phyloP scores from a whole-genome alignment of 2,888 invertebrate genomes.

The Dysmachus trigonus region DNA sequence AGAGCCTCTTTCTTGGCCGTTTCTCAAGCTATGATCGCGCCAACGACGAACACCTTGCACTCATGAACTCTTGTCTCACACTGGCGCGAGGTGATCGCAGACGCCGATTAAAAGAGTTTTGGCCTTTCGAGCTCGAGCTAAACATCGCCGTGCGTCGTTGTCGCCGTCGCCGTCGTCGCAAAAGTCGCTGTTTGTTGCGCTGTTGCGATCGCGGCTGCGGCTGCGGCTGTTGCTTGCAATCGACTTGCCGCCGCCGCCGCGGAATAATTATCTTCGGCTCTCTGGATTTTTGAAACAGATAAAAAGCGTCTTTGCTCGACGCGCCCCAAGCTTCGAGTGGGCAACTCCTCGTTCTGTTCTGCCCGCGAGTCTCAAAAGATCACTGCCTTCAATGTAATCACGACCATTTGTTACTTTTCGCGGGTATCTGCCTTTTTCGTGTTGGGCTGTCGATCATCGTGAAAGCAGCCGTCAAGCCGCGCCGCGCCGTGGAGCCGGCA shows the following conservation, averaged over 20 bases:
- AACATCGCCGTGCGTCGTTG: background rate
- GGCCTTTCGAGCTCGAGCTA: constrained; percentile 19
- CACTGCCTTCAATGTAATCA: constrained; percentile 12
- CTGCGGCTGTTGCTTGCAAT: background rate
- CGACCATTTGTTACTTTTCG: constrained; percentile 30
- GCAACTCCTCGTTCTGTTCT: background rate
- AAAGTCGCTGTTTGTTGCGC: background rate
- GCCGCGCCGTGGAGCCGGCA: background rate
- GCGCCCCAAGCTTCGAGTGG: background rate
- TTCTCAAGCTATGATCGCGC: background rate
- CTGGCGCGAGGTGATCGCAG: constrained; percentile 43
- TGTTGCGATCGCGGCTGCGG: background rate
- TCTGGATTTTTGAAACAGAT: constrained; percentile 24
- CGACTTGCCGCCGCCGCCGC: background rate
- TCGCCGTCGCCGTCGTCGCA: background rate
- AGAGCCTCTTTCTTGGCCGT: background rate
- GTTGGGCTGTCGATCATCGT: constrained; percentile 19
- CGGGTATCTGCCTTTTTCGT: constrained; percentile 25
- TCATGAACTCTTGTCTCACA: constrained; percentile 16
- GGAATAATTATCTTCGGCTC: constrained; percentile 10
- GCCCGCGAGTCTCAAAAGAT: background rate
- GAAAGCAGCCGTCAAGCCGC: background rate
- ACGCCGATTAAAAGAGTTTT: constrained; percentile 48
- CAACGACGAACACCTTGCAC: constrained; percentile 1
- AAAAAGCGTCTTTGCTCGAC: background rate